A percentile compares a stretch with the other conserved stretches of the same genome.
These are phyloP conservation scores for Toxonevra muliebris DNA, from an alignment of 2,888 invertebrate species.

Conservation along the genomic window DNA sequence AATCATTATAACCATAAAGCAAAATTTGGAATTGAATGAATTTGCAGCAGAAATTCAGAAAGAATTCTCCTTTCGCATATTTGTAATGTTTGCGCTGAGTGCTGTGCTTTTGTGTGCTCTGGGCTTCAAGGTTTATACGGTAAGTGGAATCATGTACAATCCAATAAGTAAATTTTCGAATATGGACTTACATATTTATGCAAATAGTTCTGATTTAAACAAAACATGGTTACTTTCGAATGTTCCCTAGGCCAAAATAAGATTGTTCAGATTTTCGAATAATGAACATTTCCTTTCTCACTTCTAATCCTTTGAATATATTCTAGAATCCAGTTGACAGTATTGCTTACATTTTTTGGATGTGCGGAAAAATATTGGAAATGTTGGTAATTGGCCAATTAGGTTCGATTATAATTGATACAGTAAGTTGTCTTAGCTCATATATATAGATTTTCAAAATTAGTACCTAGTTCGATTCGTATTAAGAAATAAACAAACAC, in stretches of 20 bases:
- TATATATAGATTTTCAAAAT: too few relatives aligned
- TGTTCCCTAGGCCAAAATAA: too few relatives aligned
- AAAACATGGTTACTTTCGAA: background rate
- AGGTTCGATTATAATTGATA: conserved; percentile 47
- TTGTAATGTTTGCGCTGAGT: conserved; percentile 52
- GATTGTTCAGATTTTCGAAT: too few relatives aligned
- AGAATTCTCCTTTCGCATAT: conserved; percentile 51
- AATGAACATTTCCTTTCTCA: too few relatives aligned
- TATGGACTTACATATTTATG: background rate
- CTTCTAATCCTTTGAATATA: background rate
- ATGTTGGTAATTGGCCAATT: conserved; percentile 47
- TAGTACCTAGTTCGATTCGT: too few relatives aligned
- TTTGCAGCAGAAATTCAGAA: conserved; percentile 49
- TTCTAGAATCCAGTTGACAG: conserved; percentile 50
- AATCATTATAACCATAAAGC: conserved; percentile 41
- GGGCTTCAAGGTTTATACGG: conserved; percentile 53
- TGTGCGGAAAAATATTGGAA: conserved; percentile 49
- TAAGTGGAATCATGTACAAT: conserved; percentile 12
- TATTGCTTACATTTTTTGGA: conserved; percentile 49
- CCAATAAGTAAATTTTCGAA: background rate
- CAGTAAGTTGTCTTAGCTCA: conserved; percentile 39
- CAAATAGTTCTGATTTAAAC: background rate
- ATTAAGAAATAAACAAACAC: too few relatives aligned
- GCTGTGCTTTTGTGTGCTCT: conserved; percentile 50
- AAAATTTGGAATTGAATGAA: conserved; percentile 45